Base-by-base conservation (phyloP, 2,888 invertebrate species). In the Eutolmus rufibarbis region DNA sequence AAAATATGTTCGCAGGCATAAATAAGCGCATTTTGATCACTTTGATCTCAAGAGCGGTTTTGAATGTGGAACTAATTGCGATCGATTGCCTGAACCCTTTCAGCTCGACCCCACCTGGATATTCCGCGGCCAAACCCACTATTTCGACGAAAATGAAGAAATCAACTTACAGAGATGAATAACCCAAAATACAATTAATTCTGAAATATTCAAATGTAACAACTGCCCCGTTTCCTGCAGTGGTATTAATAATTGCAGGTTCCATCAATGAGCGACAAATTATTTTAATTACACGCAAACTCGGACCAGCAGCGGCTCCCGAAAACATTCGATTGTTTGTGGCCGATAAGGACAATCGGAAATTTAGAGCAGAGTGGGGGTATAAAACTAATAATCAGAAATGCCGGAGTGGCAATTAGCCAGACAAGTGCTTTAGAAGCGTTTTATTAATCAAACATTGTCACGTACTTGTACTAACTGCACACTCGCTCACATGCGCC, bases 361-460 rank as follows among this genome's bases (percentile, higher is more conserved):
- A 81, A 56, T 81, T 81, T 56, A 23, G 81, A 78, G 5, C 7
- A 19, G 78, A 12, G 19, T 23, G 23, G 66, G 57, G 23, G 66
- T 66, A 46, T n/a, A 81, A 23, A 81, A 56, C 81, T 56, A 81
- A 56, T 81, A 81, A 81, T 81, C 81, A 56, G 81, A 31, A 81
- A 56, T 81, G 8, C 43, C 51, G 34, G 56, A 81, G 51, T 31
- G 79, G 46, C 81, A 81, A 81, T 81, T 81, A 81, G 51, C 81
- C 43, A 14, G 81, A 81, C 81, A 81, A 81, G 81, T 81, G 51
- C 81, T 81, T 56, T 81, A 31, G 51, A 56, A 81, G 31, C 56
- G 81, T 81, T 81, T 81, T 81, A 81, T 81, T 81, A 81, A 81
- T 56, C 81, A 81, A 81, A 81, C 81, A 81, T 81, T 81, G 81